Percentiles rank a stretch among this genome's conserved stretches.
These are phyloP conservation scores for Ophion obscuratus DNA, from an alignment of 2,888 invertebrate species.

Conservation along the genomic window DNA sequence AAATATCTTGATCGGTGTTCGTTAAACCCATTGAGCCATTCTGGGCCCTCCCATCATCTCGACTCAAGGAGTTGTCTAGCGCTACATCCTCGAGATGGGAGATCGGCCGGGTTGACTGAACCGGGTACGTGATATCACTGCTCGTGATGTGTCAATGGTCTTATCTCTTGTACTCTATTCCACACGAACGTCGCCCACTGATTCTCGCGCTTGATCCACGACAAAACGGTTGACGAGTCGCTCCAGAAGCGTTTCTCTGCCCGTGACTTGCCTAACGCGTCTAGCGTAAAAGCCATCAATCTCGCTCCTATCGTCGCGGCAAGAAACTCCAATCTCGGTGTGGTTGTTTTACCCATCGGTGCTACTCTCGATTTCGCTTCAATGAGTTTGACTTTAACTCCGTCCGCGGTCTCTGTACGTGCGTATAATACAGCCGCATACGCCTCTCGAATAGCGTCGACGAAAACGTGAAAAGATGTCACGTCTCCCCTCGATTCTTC, in stretches of 20 bases:
- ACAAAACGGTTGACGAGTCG: conserved; percentile 72
- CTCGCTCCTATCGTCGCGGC: conserved; percentile 72
- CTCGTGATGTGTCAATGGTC: background rate
- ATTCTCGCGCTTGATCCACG: conserved; percentile 72
- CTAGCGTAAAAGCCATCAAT: conserved; percentile 56
- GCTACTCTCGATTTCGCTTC: conserved; percentile 74
- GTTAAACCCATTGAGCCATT: conserved; percentile 65
- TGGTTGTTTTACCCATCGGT: conserved; percentile 71
- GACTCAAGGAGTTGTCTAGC: conserved; percentile 70
- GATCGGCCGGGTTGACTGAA: conserved; percentile 76
- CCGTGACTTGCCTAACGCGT: conserved; percentile 51
- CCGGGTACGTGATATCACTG: conserved; percentile 32
- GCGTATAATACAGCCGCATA: conserved; percentile 72
- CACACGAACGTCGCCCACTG: conserved; percentile 73
- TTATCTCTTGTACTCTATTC: conserved; percentile 73
- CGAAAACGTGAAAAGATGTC: conserved; percentile 68
- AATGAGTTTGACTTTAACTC: conserved; percentile 68
- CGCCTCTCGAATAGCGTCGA: conserved; percentile 71
- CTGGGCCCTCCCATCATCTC: conserved; percentile 78
- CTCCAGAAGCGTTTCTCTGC: conserved; percentile 70
- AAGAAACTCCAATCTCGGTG: conserved; percentile 76
- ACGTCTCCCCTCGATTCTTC: background rate
- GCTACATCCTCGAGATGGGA: conserved; percentile 75
- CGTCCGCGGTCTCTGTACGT: conserved; percentile 58
- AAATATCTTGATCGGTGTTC: background rate